Conservation (phyloP, 2,797 vertebrate species). For the Amniataba percoides region DNA sequence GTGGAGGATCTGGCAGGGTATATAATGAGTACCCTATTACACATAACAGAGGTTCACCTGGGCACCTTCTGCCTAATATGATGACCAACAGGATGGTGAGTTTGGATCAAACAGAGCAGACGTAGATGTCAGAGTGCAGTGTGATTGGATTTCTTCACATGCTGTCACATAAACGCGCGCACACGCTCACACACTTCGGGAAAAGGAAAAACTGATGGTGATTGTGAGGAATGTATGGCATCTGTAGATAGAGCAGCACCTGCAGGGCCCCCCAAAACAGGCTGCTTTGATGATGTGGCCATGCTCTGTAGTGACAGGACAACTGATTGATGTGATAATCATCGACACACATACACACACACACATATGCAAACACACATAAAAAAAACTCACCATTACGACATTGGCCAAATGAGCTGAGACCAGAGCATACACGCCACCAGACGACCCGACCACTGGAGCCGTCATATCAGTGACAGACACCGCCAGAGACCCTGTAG, state of each 20-base stretch:
- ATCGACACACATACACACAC: constrained; percentile 7
- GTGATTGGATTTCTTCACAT: constrained; percentile 31
- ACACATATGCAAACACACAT: constrained; percentile 12
- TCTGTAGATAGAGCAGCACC: constrained; percentile 69
- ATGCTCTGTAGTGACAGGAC: constrained; percentile 43
- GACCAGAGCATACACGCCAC: constrained; percentile 97
- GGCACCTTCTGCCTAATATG: constrained; percentile 29
- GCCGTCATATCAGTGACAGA: constrained; percentile 98
- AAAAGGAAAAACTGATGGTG: constrained; percentile 23
- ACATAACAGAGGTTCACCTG: constrained; percentile 51
- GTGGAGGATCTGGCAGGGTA: constrained; percentile 30
- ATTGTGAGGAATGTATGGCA: constrained; percentile 73
- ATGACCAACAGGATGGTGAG: constrained; percentile 9
- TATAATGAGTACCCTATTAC: constrained; percentile 42
- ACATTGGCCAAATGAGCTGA: constrained; percentile 98
- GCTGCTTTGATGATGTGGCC: constrained; percentile 50
- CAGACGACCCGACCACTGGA: constrained; percentile 95
- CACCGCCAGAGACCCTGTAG: constrained; percentile 93
- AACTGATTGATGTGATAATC: constrained; percentile 56
- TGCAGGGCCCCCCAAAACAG: constrained; percentile 42
- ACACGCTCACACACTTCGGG: constrained; percentile 24
- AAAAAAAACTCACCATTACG: constrained; percentile 91
- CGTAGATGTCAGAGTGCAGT: constrained; percentile 26
- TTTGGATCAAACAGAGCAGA: constrained; percentile 26
- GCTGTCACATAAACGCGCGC: constrained; percentile 18